phyloP scores from a whole-genome alignment of 2,888 invertebrate species.

The Microchrysa polita region DNA sequence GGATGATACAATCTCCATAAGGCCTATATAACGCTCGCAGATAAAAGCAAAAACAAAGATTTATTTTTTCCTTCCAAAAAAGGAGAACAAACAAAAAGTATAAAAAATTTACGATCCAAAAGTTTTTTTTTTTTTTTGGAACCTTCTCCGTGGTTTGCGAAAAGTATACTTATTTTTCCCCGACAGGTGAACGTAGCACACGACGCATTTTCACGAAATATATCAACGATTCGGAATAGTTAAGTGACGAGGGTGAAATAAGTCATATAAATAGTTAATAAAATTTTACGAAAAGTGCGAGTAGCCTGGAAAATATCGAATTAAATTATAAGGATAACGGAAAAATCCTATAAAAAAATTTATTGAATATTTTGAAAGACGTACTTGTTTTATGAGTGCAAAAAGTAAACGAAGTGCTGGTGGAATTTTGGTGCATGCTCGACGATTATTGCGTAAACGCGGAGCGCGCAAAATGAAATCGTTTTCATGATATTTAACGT shows the following conservation, averaged over 20 bases:
- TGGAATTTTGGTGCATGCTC: slow-evolving; percentile 62
- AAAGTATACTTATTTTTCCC: background rate
- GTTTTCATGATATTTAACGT: slow-evolving; percentile 65
- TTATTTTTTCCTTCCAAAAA: background rate
- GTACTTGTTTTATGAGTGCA: slow-evolving; percentile 38
- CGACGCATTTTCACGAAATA: too few species aligned
- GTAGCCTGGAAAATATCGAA: background rate
- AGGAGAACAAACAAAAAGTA: background rate
- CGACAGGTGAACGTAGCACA: slow-evolving; percentile 20
- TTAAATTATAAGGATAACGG: background rate
- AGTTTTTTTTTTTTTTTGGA: too few species aligned
- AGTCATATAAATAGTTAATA: background rate
- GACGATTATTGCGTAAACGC: slow-evolving; percentile 62
- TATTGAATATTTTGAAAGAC: slow-evolving; percentile 1
- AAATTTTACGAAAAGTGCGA: background rate
- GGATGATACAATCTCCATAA: background rate
- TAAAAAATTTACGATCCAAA: slow-evolving; percentile 13
- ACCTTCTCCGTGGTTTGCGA: slow-evolving; percentile 9
- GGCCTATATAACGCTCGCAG: background rate
- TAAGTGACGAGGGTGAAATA: too few species aligned
- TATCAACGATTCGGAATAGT: too few species aligned
- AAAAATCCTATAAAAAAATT: background rate
- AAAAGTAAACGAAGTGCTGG: slow-evolving; percentile 61
- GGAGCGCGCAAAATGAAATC: slow-evolving; percentile 65
- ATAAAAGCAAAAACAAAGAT: background rate